These are phyloP conservation scores for Cyanoderma ruficeps DNA, from an alignment of 2,113 vertebrate genomes.

Conservation along the genomic window DNA sequence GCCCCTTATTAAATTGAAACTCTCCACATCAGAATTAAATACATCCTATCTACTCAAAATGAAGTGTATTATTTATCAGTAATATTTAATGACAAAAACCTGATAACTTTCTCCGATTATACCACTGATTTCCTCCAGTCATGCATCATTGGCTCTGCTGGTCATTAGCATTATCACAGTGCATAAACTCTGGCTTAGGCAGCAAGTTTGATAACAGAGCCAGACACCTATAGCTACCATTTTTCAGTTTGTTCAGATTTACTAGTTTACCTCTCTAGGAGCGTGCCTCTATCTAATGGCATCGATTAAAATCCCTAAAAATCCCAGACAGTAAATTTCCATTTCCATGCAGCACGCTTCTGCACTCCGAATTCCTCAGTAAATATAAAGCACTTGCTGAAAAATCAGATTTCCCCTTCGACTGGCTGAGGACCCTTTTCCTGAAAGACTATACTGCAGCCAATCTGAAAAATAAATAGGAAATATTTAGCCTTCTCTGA, in stretches of 20 bases:
- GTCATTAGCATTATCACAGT: constrained; percentile 79
- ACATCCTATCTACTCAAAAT: constrained; percentile 73
- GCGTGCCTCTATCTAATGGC: constrained; percentile 43
- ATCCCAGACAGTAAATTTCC: constrained; percentile 58
- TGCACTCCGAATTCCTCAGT: constrained; percentile 17
- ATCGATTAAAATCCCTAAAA: constrained; percentile 68
- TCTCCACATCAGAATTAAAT: constrained; percentile 78
- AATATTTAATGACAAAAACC: constrained; percentile 82
- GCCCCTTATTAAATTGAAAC: constrained; percentile 72
- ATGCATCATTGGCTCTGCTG: constrained; percentile 71
- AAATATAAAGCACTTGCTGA: constrained; percentile 50
- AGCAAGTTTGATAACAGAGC: constrained; percentile 77
- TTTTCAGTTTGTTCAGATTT: constrained; percentile 73
- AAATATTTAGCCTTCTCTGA: constrained; percentile 43
- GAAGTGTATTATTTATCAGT: constrained; percentile 81
- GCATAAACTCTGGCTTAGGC: constrained; percentile 77
- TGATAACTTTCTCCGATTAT: constrained; percentile 76
- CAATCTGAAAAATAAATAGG: constrained; percentile 66
- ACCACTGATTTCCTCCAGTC: constrained; percentile 76
- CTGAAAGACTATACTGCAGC: constrained; percentile 14
- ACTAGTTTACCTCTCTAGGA: constrained; percentile 55
- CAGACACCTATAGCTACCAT: constrained; percentile 63
- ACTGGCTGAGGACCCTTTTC: constrained; percentile 21
- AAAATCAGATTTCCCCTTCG: constrained; percentile 45
- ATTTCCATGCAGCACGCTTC: constrained; percentile 37